These are phyloP conservation scores for Rhodeus uyekii DNA, from an alignment of 2,797 vertebrate genomes.

Conservation along the genomic window DNA sequence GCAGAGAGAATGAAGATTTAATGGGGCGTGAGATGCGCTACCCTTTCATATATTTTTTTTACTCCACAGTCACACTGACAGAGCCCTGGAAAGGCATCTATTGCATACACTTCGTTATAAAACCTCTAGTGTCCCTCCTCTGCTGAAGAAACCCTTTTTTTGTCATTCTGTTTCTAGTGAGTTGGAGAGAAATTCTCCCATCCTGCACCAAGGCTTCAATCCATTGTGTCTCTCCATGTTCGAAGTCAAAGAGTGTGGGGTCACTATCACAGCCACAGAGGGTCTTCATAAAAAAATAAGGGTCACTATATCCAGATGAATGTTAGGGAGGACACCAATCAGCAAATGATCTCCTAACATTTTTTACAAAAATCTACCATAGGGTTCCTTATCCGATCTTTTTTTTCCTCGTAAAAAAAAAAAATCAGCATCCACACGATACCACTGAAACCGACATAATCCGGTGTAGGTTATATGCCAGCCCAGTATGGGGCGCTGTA, in stretches of 20 bases:
- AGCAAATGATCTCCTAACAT: neutral
- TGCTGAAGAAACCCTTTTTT: constrained; percentile 20
- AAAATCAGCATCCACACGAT: too few species aligned
- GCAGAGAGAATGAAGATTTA: constrained; percentile 38
- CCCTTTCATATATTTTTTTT: constrained; percentile 36
- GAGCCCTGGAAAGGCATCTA: constrained; percentile 12
- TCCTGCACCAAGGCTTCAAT: neutral
- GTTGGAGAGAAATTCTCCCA: constrained; percentile 8
- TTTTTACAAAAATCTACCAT: neutral
- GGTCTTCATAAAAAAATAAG: neutral
- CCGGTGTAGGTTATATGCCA: too few species aligned
- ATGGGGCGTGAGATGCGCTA: constrained; percentile 26
- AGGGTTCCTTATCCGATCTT: too few species aligned
- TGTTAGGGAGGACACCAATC: neutral
- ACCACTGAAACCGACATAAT: too few species aligned
- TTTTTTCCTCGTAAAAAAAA: too few species aligned
- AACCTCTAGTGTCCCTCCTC: constrained; percentile 25
- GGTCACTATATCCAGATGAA: neutral
- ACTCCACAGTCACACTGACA: constrained; percentile 18
- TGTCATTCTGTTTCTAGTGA: constrained; percentile 40
- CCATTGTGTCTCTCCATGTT: neutral
- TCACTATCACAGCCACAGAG: constrained; percentile 18
- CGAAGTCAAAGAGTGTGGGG: neutral
- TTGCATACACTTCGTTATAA: constrained; percentile 18
- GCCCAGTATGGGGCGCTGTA: too few species aligned